phyloP scores from a whole-genome alignment of 2,888 invertebrate species.

The Callyntrura sp. region DNA sequence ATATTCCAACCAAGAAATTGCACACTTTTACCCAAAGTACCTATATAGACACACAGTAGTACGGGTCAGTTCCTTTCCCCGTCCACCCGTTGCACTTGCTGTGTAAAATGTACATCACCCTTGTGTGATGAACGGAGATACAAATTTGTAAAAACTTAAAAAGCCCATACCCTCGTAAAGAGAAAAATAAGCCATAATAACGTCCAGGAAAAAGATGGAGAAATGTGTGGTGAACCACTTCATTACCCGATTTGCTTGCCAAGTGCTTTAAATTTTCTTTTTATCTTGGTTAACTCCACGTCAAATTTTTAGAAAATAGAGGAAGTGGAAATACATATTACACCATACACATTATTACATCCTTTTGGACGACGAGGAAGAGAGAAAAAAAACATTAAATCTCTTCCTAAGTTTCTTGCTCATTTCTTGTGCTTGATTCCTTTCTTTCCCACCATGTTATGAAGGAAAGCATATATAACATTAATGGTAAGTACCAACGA shows the following conservation, averaged over 20 bases:
- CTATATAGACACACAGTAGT: not conserved
- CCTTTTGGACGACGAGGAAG: not conserved
- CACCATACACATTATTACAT: not conserved
- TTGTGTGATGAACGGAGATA: not conserved
- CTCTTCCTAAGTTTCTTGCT: conserved; percentile 39
- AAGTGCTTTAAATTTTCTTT: conserved; percentile 71
- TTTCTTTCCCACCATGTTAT: not conserved
- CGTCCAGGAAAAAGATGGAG: conserved; percentile 62
- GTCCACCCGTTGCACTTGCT: conserved; percentile 28
- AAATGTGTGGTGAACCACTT: conserved; percentile 74
- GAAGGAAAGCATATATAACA: conserved; percentile 16
- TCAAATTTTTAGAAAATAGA: conserved; percentile 65
- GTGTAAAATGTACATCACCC: not conserved
- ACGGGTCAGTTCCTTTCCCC: conserved; percentile 30
- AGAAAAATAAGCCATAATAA: conserved; percentile 67
- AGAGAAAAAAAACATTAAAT: conserved; percentile 60
- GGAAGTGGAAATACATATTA: not conserved
- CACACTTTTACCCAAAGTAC: not conserved
- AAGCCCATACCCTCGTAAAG: conserved; percentile 49
- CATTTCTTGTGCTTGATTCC: conserved; percentile 36
- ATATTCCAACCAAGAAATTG: not conserved
- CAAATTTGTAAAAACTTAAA: conserved; percentile 37
- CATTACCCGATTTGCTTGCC: conserved; percentile 71
- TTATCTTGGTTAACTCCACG: conserved; percentile 68
- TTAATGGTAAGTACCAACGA: no score